These are phyloP conservation scores for Pharmacophagus antenor DNA, from an alignment of 2,888 invertebrate species.

Conservation along the genomic window DNA sequence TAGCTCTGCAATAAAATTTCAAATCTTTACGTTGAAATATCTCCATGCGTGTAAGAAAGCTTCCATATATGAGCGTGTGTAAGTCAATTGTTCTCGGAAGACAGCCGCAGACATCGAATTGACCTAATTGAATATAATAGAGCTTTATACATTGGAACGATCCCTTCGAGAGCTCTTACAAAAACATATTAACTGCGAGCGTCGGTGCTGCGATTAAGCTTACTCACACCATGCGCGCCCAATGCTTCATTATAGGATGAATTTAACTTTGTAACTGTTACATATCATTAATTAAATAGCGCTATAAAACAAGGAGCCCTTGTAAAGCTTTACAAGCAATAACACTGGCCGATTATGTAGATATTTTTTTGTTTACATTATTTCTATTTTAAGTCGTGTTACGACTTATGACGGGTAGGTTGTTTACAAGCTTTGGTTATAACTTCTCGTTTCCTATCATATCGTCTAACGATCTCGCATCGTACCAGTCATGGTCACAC, in stretches of 20 bases:
- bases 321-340: constrained; percentile 40
- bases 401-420: constrained; percentile 30
- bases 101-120: constrained; percentile 67
- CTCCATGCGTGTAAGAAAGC: constrained; percentile 68
- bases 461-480: not conserved
- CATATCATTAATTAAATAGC: constrained; percentile 64
- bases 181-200: constrained; percentile 57
- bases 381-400: constrained; percentile 37
- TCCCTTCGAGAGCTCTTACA: constrained; percentile 61
- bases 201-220: constrained; percentile 35
- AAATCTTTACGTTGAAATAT: constrained; percentile 61
- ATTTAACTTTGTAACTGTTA: constrained; percentile 59
- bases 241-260: constrained; percentile 42
- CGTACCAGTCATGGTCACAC: constrained; percentile 37
- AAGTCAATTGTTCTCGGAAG: constrained; percentile 74
- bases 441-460: constrained; percentile 19
- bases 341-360: constrained; percentile 42
- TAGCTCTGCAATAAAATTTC: constrained; percentile 54
- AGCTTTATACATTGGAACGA: constrained; percentile 65
- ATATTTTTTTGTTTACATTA: constrained; percentile 39
- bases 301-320: constrained; percentile 52
- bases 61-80: constrained; percentile 67
- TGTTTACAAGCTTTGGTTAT: constrained; percentile 23
- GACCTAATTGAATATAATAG: constrained; percentile 80
- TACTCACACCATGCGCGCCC: constrained; percentile 37